phyloP scores from a whole-genome alignment of 1,140 invertebrate genomes.

The Cephus cinctus region DNA sequence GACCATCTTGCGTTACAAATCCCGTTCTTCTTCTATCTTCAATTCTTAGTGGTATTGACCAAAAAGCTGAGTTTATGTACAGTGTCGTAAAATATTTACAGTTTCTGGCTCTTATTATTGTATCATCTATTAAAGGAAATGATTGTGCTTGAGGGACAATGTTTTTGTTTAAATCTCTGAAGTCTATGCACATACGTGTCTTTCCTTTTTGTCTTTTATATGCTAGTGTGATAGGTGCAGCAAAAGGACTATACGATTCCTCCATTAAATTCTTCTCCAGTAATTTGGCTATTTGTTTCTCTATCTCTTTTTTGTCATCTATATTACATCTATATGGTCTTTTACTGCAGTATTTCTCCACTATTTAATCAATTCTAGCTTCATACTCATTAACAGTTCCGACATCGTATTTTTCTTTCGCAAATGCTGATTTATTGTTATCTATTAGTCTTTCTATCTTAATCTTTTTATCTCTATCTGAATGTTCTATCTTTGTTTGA shows the following conservation, averaged over 20 bases:
- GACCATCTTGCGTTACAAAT: slow-evolving; percentile 34
- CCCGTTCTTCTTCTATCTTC: slow-evolving; percentile 38
- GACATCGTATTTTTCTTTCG: slow-evolving; percentile 42
- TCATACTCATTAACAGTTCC: slow-evolving; percentile 31
- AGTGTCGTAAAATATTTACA: slow-evolving; percentile 35
- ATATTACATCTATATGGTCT: slow-evolving; percentile 38
- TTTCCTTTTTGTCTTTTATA: slow-evolving; percentile 37
- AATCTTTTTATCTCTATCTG: slow-evolving; percentile 25
- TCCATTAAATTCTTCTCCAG: slow-evolving; percentile 37
- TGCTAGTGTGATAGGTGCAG: slow-evolving; percentile 35
- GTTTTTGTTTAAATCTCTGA: slow-evolving; percentile 41
- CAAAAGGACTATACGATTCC: slow-evolving; percentile 42
- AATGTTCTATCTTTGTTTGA: slow-evolving; percentile 9
- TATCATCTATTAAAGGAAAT: slow-evolving; percentile 36
- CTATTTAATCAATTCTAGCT: slow-evolving; percentile 27
- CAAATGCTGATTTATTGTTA: slow-evolving; percentile 35
- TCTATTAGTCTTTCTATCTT: slow-evolving; percentile 29
- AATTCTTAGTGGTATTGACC: slow-evolving; percentile 21
- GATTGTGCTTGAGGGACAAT: slow-evolving; percentile 38
- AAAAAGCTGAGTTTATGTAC: slow-evolving; percentile 43
- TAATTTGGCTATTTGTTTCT: slow-evolving; percentile 37
- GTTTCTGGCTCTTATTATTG: slow-evolving; percentile 32
- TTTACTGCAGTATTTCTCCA: slow-evolving; percentile 35
- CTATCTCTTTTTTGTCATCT: slow-evolving; percentile 41
- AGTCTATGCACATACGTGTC: slow-evolving; percentile 39